Evolutionary conservation across 2,113 vertebrate species (phyloP), one percentile per base, ranked within the genome.

Genomic region (Heliornis fulica): DNA sequence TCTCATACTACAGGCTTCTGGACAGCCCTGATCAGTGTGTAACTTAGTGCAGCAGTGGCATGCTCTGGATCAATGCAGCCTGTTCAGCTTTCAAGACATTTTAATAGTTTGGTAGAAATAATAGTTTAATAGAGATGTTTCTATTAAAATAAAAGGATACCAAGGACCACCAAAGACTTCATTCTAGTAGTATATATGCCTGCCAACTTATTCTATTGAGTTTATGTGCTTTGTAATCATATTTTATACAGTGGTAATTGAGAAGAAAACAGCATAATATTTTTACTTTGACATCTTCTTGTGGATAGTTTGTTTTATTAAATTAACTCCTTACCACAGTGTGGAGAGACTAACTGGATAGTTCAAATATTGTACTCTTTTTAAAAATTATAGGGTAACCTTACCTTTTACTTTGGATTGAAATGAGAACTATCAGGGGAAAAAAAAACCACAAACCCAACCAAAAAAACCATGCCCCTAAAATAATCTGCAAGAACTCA

Each of bases 211-310:
- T 91, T 87, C 70, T 90, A 87, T 90, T 80, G 89, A 93, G 90
- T 94, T 93, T 81, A 60, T 85, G 75, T 69, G 59, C 13, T 91
- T 95, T 83, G 83, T 91, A 93, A 95, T 87, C 9, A 61, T 95
- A 91, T 96, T 93, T 96, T 95, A 87, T 87, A 80, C 75, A 56
- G 43, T 34, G 13, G 78, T 87, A 95, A 96, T 87, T 85, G 93
- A 93, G 84, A 96, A 83, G 66, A 29, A 95, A 92, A 50, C 89
- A 89, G 43, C 22, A 21, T 16, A 91, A 69, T 83, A 89, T 83
- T 95, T 95, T 94, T 94, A 79, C 69, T 65, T 53, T 66, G 41
- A 65, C 70, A 60, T 40, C n/a, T 59, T 83, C 68, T 78, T 70
- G 71, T 78, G 83, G 72, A 57, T 46, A 61, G 53, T 79, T 87